Evolutionary conservation across 2,113 vertebrate genomes (phyloP).

Genomic region (Pheucticus melanocephalus): DNA sequence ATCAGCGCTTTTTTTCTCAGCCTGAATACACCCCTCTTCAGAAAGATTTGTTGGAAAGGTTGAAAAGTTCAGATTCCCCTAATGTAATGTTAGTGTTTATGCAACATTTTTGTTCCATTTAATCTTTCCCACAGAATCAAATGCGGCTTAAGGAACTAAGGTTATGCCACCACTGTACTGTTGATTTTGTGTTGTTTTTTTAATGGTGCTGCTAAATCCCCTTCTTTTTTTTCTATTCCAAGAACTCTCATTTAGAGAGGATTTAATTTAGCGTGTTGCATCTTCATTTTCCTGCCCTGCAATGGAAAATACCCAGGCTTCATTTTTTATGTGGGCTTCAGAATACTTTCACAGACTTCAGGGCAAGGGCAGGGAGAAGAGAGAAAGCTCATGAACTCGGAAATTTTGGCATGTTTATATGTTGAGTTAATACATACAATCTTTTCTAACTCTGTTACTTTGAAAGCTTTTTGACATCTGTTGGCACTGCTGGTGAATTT

Average conservation of each 20-base stretch:
- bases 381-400: not conserved
- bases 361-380: not conserved
- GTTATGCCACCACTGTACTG: not conserved
- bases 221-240: not conserved
- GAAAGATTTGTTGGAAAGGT: not conserved
- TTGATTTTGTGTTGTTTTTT: not conserved
- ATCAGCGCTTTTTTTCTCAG: not conserved
- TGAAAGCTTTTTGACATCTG: slow-evolving; percentile 36
- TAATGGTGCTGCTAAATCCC: not conserved
- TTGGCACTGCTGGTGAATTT: slow-evolving; percentile 9
- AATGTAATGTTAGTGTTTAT: not conserved
- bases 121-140: not conserved
- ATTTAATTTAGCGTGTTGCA: not conserved
- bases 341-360: not conserved
- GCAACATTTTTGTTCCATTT: not conserved
- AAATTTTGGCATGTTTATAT: slow-evolving; percentile 7
- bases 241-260: not conserved
- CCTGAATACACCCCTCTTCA: not conserved
- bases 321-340: not conserved
- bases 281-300: not conserved
- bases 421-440: not conserved
- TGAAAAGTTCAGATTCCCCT: not conserved
- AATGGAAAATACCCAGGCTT: not conserved
- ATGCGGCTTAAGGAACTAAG: not conserved
- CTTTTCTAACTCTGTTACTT: not conserved